Evolutionary conservation across 2,888 invertebrate species (phyloP), one percentile per base, ranked within the genome.

Genomic region (Hesperia comma): DNA sequence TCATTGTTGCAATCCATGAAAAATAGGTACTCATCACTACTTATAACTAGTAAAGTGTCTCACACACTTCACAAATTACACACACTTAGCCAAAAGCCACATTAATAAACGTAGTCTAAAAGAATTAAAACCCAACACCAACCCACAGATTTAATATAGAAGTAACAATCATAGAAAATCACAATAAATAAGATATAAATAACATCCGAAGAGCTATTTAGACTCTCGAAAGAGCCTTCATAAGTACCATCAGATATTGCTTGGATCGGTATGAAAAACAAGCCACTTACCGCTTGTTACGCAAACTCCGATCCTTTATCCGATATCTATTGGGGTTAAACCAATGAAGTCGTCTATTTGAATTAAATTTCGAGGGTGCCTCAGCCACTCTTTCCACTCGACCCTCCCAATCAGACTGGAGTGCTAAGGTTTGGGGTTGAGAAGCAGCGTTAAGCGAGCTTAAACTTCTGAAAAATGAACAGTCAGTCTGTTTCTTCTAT

Each of bases 281-380:
- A 85, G 83, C 83, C 82, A 81, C 82, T 83, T 77, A 79, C 75
- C 46, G 60, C 79, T 79, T 81, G 84, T 79, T 86, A 75, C 82
- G 75, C 82, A 83, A 88, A 87, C 79, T 70, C 70, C 77, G 79
- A 74, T 78, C 80, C 82, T 83, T 87, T 85, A 85, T 85, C 84
- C 79, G 74, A 76, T 80, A 80, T 84, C 82, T 86, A 84, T 80
- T 80, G 83, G 85, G 88, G 88, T 85, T 85, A 88, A 87, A 83
- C 83, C 85, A 80, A 88, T 88, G 85, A 85, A 88, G 87, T 84
- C 85, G 83, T 88, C 88, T 85, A 87, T 88, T 88, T 84, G 80
- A 87, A 86, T 86, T 81, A 82, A 84, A 85, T 82, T 79, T 77
- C 72, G 72, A 78, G 77, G 79, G 79, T 63, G 74, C 74, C 76